A percentile compares a stretch with the other conserved stretches of the same genome.
Evolutionary conservation across 2,113 vertebrate species (phyloP).

Genomic region (Hemibagrus wyckioides): DNA sequence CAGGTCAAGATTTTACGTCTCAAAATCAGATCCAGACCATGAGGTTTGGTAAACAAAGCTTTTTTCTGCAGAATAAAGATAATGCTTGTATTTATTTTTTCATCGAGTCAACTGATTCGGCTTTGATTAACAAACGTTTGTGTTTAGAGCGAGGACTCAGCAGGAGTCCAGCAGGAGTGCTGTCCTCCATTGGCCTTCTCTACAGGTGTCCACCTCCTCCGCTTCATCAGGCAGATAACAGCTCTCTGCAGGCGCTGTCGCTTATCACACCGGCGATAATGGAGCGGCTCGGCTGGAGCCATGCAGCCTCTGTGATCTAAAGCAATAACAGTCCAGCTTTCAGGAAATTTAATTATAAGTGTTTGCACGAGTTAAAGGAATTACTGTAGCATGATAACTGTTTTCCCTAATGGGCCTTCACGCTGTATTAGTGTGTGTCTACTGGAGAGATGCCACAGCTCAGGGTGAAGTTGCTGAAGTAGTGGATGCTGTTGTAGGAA

Average conservation of each 20-base stretch:
- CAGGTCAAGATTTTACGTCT: neutral
- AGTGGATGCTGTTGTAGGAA: neutral
- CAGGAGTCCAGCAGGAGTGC: conserved; percentile 6
- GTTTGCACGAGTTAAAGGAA: conserved; percentile 1
- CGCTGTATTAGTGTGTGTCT: neutral
- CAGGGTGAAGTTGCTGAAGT: neutral
- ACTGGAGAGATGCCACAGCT: neutral
- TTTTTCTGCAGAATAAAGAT: neutral
- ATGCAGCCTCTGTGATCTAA: conserved; percentile 40
- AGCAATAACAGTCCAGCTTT: conserved; percentile 33
- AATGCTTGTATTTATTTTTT: neutral
- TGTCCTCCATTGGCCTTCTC: conserved; percentile 45
- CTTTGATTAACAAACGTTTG: neutral
- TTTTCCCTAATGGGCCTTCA: conserved; percentile 10
- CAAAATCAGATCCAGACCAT: neutral
- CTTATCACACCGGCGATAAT: conserved; percentile 51
- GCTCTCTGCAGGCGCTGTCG: conserved; percentile 36
- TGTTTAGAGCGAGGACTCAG: neutral
- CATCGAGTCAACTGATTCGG: neutral
- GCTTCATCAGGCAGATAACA: conserved; percentile 62
- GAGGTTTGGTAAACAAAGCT: neutral
- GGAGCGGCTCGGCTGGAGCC: conserved; percentile 46
- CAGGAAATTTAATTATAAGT: neutral
- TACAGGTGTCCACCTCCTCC: conserved; percentile 55
- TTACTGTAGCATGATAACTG: neutral